Percentiles rank a stretch among this genome's conserved stretches.
Evolutionary conservation across 2,888 invertebrate species (phyloP).

Genomic region (Germaria angustata): DNA sequence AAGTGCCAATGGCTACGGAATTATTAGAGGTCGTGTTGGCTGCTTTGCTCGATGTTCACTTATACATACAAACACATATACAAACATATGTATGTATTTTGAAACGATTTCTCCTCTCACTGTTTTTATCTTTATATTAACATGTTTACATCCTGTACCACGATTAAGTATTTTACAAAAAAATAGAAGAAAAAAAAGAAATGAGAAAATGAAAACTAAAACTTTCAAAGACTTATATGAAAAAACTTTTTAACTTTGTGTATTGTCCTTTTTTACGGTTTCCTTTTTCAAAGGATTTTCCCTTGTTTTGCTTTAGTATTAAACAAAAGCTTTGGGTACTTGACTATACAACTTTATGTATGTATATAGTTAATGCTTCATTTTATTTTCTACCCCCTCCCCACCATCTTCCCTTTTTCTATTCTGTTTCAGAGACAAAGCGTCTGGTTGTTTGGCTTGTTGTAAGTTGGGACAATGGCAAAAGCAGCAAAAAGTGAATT

Average conservation of each 20-base stretch:
- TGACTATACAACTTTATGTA: conserved; percentile 47
- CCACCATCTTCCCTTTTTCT: not conserved
- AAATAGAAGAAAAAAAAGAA: not conserved
- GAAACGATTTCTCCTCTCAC: not conserved
- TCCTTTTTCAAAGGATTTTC: conserved; percentile 50
- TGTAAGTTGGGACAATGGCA: conserved; percentile 40
- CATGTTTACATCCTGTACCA: conserved; percentile 63
- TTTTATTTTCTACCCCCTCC: conserved; percentile 13
- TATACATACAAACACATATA: not conserved
- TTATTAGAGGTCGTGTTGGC: conserved; percentile 31
- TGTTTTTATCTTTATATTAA: conserved; percentile 43
- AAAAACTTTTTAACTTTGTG: conserved; percentile 62
- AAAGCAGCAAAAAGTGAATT: conserved; percentile 35
- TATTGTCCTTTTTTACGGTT: conserved; percentile 59
- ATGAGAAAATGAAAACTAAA: conserved; percentile 13
- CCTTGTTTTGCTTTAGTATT: conserved; percentile 37
- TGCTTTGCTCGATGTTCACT: conserved; percentile 7
- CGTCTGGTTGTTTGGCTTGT: conserved; percentile 41
- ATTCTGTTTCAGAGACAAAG: conserved; percentile 40
- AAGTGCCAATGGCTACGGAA: conserved; percentile 42
- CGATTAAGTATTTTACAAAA: conserved; percentile 57
- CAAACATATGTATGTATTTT: not conserved
- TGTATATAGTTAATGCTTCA: conserved; percentile 42
- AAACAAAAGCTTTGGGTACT: conserved; percentile 62
- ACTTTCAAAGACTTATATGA: conserved; percentile 46